phyloP scores from a whole-genome alignment of 30 jellyfish, hydroid and myxozoan genomes.

The Catostylus mosaicus region DNA sequence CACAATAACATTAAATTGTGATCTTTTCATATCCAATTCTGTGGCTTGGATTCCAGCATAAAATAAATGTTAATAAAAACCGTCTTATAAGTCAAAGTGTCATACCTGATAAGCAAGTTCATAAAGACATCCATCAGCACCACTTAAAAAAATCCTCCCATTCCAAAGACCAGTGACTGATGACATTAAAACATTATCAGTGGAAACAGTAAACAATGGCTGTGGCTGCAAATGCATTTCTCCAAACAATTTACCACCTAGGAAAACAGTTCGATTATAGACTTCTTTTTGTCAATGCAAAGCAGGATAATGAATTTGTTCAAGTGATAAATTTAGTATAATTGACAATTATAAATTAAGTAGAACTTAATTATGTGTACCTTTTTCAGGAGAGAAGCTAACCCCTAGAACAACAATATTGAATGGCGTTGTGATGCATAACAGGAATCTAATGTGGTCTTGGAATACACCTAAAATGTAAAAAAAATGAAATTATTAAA shows the following conservation, averaged over 20 bases:
- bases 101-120: conserved; percentile 94
- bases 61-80: no score
- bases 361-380: conserved; percentile 16
- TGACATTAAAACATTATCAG: conserved; percentile 90
- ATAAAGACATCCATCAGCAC: conserved; percentile 91
- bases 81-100: background rate
- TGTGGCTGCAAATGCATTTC: conserved; percentile 97
- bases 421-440: conserved; percentile 95
- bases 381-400: conserved; percentile 63
- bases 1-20: no score
- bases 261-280: no score
- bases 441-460: conserved; percentile 83
- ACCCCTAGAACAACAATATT: conserved; percentile 90
- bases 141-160: conserved; percentile 94
- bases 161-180: conserved; percentile 73
- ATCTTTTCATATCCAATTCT: no score
- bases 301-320: no score
- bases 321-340: no score
- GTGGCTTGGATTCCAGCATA: no score
- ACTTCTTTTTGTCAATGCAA: no score
- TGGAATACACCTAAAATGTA: conserved; percentile 81
- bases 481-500: background rate
- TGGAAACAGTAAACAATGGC: conserved; percentile 86
- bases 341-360: background rate
- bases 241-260: conserved; percentile 65